Percentiles rank a stretch among this genome's conserved stretches.
Evolutionary conservation across 2,888 invertebrate species (phyloP).

Genomic region (Stenurella melanura): DNA sequence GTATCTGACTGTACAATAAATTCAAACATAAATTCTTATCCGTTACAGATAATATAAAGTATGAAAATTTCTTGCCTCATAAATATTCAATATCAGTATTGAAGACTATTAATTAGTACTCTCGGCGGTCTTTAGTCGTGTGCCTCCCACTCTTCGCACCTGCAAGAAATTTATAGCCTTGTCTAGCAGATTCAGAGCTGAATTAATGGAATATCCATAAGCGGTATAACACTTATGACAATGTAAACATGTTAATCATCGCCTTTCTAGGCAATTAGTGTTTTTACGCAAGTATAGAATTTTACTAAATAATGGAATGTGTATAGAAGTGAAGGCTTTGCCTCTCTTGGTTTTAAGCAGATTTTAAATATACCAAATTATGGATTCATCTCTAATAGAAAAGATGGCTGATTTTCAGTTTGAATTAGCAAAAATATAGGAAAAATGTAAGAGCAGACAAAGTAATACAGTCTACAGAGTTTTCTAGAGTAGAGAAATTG

Average conservation of each 20-base stretch:
- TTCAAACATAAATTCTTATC: background rate
- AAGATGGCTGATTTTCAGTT: too few relatives aligned
- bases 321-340: constrained; percentile 28
- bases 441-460: too few relatives aligned
- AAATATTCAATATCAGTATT: background rate
- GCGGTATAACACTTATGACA: constrained; percentile 31
- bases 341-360: constrained; percentile 17
- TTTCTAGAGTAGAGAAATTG: too few relatives aligned
- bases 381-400: too few relatives aligned
- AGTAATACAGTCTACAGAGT: too few relatives aligned
- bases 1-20: background rate
- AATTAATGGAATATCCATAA: constrained; percentile 19
- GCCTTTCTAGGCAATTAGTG: constrained; percentile 37
- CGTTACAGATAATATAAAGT: background rate
- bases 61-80: background rate
- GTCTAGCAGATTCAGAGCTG: constrained; percentile 22
- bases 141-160: constrained; percentile 32
- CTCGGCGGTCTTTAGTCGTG: background rate
- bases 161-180: background rate
- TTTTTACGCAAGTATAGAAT: constrained; percentile 17
- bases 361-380: background rate
- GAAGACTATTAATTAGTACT: constrained; percentile 9
- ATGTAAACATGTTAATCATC: constrained; percentile 33
- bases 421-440: too few relatives aligned
- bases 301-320: constrained; percentile 15